Evolutionary conservation across 92 coral and sea anemone species (phyloP).

Genomic region (Porites lobata): DNA sequence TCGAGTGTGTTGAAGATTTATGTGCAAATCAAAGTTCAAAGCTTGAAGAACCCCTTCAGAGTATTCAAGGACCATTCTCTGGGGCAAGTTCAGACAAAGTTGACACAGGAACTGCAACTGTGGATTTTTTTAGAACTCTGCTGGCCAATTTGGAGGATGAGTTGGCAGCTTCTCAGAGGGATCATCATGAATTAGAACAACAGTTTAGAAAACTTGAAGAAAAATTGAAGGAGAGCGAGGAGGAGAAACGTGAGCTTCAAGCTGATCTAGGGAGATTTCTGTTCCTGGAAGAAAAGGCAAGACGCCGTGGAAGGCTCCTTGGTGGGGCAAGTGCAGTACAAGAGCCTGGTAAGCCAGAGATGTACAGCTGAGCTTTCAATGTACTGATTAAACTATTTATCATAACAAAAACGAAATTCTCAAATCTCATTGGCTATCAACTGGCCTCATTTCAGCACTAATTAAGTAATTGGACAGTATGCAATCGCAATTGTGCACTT

Average conservation of each 20-base stretch:
- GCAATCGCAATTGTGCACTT: too few species aligned
- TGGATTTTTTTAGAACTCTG: too few species aligned
- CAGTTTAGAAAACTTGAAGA: neutral
- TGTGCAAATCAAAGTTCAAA: neutral
- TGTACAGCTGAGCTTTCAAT: neutral
- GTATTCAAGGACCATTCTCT: neutral
- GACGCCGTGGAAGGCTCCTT: neutral
- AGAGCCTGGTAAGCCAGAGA: constrained; percentile 1
- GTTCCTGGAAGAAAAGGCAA: constrained; percentile 8
- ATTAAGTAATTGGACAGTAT: too few species aligned
- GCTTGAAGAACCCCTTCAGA: neutral
- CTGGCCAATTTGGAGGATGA: neutral
- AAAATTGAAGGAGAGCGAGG: constrained; percentile 5
- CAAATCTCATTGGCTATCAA: too few species aligned
- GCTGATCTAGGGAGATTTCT: neutral
- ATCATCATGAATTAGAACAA: neutral
- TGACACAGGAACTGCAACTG: neutral
- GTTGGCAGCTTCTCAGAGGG: neutral
- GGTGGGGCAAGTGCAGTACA: constrained; percentile 12
- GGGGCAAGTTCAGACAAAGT: neutral
- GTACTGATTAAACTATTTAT: too few species aligned
- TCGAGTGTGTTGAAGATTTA: too few species aligned
- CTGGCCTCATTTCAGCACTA: too few species aligned
- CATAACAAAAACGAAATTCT: too few species aligned
- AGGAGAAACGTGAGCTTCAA: neutral